A percentile compares a stretch with the other conserved stretches of the same genome.
Evolutionary conservation across 2,888 invertebrate species (phyloP).

Genomic region (Leucoma salicis): DNA sequence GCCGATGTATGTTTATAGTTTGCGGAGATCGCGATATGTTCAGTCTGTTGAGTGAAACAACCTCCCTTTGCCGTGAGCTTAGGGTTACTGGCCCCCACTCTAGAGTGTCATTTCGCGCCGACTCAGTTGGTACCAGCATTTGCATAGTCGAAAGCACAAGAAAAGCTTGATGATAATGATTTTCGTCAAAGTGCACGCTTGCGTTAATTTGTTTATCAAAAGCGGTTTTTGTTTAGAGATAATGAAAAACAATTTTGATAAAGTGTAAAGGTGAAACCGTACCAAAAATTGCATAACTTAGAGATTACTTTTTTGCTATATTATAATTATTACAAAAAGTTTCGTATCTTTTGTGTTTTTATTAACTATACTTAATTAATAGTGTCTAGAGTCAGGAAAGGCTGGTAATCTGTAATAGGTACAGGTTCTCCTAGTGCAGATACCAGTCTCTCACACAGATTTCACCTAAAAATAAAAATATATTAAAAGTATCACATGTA

Average conservation of each 20-base stretch:
- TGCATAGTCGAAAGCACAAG: slow-evolving; percentile 43
- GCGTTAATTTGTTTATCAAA: slow-evolving; percentile 19
- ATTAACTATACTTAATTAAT: too few relatives aligned
- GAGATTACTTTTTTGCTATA: too few relatives aligned
- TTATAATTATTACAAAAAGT: too few relatives aligned
- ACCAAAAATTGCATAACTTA: too few relatives aligned
- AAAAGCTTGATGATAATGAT: slow-evolving; percentile 53
- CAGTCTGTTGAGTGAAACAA: slow-evolving; percentile 55
- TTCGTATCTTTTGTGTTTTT: too few relatives aligned
- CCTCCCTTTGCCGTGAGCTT: slow-evolving; percentile 56
- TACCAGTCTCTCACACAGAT: too few relatives aligned
- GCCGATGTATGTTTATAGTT: slow-evolving; percentile 45
- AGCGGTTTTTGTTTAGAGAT: background rate
- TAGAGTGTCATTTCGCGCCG: slow-evolving; percentile 75
- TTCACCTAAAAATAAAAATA: too few relatives aligned
- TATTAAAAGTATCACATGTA: too few relatives aligned
- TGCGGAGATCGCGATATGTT: slow-evolving; percentile 68
- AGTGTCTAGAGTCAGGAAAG: too few relatives aligned
- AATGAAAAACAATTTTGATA: background rate
- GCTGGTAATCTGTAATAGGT: too few relatives aligned
- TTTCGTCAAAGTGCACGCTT: slow-evolving; percentile 39
- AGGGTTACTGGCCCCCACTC: slow-evolving; percentile 74
- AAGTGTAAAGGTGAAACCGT: too few relatives aligned
- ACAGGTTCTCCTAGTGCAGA: too few relatives aligned
- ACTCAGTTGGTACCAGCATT: slow-evolving; percentile 68